Evolutionary conservation across 2,888 invertebrate species (phyloP), one percentile per base, ranked within the genome.

Genomic region (Cephalotes varians): DNA sequence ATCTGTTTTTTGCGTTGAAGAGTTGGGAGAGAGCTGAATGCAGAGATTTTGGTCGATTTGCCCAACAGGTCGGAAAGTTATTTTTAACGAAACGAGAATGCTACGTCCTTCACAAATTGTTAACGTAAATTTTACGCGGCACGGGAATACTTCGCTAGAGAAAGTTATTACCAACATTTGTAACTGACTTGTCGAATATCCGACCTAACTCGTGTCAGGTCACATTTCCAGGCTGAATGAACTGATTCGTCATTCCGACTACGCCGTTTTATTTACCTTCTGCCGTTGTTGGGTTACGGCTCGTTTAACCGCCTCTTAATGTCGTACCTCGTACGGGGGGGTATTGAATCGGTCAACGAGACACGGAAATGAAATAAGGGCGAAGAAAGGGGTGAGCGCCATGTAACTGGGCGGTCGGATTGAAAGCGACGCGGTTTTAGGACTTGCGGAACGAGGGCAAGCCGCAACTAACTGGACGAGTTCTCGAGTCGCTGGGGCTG

Each of bases 351-450:
- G 72, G 49, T 60, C 58, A 34, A 47, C 47, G 60, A 47, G 69
- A 25, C 25, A 37, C 21, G 51, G 49, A 21, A n/a, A n/a, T n/a
- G 25, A 64, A 83, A 44, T 71, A 64, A 62, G 44, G 15, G 62
- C 34, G 31, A 84, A 85, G 84, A 84, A 82, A 77, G 82, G 49
- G 74, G 28, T 49, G 56, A 25, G 12, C 73, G 83, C 18, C 47
- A 64, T 54, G 62, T 60, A 83, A 86, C 69, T 51, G 84, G 87
- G 86, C 83, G 88, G 85, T 79, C 73, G 82, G 90, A 86, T 86
- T 86, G 84, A 87, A 89, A 86, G 86, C 86, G 86, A 89, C 86
- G 86, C 83, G 88, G 89, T 90, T 90, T 90, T 82, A 86, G 88
- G 85, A 83, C 80, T 87, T 85, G 88, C 83, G 87, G 88, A 90